A percentile compares a stretch with the other conserved stretches of the same genome.
Evolutionary conservation across 2,888 invertebrate genomes (phyloP).

Genomic region (Caenorhabditis japonica): DNA sequence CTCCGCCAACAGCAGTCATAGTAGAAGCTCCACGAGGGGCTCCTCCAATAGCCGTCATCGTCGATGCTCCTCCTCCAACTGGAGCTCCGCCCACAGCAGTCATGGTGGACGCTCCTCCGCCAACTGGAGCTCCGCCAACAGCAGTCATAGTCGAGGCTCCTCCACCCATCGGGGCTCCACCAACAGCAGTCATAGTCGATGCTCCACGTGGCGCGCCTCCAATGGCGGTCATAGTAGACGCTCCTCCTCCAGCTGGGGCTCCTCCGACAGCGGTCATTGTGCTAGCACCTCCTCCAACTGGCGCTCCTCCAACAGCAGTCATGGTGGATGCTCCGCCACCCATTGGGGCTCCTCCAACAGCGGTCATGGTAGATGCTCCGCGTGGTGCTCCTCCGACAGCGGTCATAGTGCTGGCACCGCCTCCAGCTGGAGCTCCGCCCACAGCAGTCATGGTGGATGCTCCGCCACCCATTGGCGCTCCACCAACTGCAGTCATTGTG

Average conservation of each 20-base stretch:
- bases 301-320: too few relatives aligned
- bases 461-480: slow-evolving; percentile 16
- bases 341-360: too few relatives aligned
- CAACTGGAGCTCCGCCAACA: slow-evolving; percentile 15
- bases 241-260: slow-evolving; percentile 48
- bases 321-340: too few relatives aligned
- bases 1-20: too few relatives aligned
- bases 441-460: slow-evolving; percentile 11
- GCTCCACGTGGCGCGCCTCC: slow-evolving; percentile 21
- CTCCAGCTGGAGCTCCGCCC: too few relatives aligned
- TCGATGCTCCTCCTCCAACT: slow-evolving; percentile 7
- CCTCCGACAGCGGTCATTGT: slow-evolving; percentile 24
- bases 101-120: slow-evolving; percentile 12
- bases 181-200: slow-evolving; percentile 50
- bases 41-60: slow-evolving; percentile 4
- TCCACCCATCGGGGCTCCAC: slow-evolving; percentile 34
- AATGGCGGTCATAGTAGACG: slow-evolving; percentile 13
- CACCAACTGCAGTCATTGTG: slow-evolving; percentile 25
- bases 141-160: slow-evolving; percentile 16
- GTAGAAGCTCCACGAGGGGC: too few relatives aligned
- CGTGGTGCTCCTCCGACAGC: too few relatives aligned
- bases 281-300: too few relatives aligned
- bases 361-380: too few relatives aligned
- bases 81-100: slow-evolving; percentile 25
- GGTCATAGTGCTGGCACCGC: too few relatives aligned